Conservation (phyloP, 2,888 invertebrate genomes). For the Trissolcus brochymenae region DNA sequence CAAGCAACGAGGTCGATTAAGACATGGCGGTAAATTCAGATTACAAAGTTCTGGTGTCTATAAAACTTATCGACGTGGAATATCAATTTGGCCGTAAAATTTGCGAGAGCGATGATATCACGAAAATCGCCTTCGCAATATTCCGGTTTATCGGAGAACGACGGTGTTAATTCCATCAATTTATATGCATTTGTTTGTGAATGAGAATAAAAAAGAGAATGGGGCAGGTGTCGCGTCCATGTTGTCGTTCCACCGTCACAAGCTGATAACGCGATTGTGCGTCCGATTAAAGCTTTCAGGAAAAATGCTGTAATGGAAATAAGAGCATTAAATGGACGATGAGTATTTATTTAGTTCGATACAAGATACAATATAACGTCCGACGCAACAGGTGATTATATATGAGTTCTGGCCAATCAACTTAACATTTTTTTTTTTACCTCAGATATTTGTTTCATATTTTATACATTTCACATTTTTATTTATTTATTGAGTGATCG, state of each 20-base stretch:
- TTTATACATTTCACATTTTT: background rate
- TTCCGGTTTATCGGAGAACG: constrained; percentile 1
- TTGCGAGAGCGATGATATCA: background rate
- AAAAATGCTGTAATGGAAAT: constrained; percentile 46
- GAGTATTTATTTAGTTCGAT: constrained; percentile 49
- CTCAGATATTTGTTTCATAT: constrained; percentile 5
- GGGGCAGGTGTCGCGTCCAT: constrained; percentile 1
- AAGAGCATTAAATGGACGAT: constrained; percentile 41
- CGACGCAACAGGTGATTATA: constrained; percentile 50
- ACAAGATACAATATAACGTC: constrained; percentile 28
- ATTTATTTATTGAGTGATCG: background rate
- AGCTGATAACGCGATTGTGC: constrained; percentile 38
- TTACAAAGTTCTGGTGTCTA: constrained; percentile 6
- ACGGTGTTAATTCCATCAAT: constrained; percentile 11
- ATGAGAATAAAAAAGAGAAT: constrained; percentile 12
- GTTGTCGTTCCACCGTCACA: constrained; percentile 7
- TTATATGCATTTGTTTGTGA: constrained; percentile 6
- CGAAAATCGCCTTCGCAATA: background rate
- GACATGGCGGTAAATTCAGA: background rate
- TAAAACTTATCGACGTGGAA: constrained; percentile 1
- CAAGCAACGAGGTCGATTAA: constrained; percentile 3
- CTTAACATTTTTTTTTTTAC: constrained; percentile 22
- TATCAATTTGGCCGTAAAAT: constrained; percentile 3
- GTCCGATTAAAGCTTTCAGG: constrained; percentile 40
- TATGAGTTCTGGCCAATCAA: constrained; percentile 23